These are phyloP conservation scores for Parnassius orleans DNA, from an alignment of 2,888 invertebrate genomes.

Conservation along the genomic window DNA sequence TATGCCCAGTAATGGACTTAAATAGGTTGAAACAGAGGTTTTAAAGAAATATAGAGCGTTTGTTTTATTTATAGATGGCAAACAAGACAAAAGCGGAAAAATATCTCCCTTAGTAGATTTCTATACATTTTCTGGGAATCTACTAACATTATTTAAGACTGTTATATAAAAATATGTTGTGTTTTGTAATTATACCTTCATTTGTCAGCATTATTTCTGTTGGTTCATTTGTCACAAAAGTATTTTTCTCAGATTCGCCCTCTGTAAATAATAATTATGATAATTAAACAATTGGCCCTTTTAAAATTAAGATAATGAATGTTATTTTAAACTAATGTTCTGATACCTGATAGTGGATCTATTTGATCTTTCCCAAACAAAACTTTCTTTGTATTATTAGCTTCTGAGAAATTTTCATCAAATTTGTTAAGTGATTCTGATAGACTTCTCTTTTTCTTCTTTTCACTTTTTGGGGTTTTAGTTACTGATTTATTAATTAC, in stretches of 20 bases:
- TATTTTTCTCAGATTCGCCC: background rate
- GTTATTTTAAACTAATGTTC: background rate
- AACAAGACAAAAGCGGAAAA: no score
- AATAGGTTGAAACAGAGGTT: no score
- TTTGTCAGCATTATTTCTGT: background rate
- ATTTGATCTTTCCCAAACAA: background rate
- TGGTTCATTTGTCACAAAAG: background rate
- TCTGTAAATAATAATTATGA: background rate
- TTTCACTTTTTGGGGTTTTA: conserved; percentile 27
- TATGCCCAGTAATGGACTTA: no score
- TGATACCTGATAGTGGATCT: no score
- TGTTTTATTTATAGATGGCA: no score
- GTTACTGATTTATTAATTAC: background rate
- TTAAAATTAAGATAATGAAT: no score
- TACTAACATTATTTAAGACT: no score
- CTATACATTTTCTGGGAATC: no score
- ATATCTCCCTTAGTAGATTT: no score
- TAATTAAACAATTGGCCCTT: no score
- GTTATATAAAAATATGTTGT: no score
- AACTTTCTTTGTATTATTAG: conserved; percentile 3
- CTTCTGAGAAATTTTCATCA: conserved; percentile 1
- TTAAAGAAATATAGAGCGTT: no score
- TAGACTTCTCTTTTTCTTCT: conserved; percentile 28
- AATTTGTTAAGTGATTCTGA: conserved; percentile 13
- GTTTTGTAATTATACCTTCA: background rate